Evolutionary conservation across 2,888 invertebrate genomes (phyloP).

Genomic region (Trisateles emortualis): DNA sequence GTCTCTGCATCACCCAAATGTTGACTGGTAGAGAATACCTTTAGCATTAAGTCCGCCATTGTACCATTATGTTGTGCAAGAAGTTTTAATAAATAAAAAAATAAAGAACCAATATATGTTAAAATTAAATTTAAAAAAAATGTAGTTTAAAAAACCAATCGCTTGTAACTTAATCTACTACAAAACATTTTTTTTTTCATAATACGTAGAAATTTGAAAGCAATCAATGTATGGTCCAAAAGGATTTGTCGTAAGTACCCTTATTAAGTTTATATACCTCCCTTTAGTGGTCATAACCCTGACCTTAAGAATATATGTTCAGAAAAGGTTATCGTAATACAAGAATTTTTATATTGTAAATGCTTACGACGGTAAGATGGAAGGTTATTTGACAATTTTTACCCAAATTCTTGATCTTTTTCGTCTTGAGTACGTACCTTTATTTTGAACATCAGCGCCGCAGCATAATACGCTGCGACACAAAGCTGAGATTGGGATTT

Average conservation of each 20-base stretch:
- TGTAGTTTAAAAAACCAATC: neutral
- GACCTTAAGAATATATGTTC: conserved; percentile 16
- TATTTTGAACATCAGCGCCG: too few relatives aligned
- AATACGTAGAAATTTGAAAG: conserved; percentile 52
- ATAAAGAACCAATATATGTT: too few relatives aligned
- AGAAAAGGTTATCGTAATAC: conserved; percentile 13
- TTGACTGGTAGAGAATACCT: too few relatives aligned
- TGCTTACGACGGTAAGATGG: neutral
- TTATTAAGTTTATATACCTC: conserved; percentile 49
- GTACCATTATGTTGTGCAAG: too few relatives aligned
- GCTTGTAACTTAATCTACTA: conserved; percentile 19
- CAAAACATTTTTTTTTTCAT: conserved; percentile 61
- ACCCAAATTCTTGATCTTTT: neutral
- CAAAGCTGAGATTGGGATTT: too few relatives aligned
- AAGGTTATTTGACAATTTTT: neutral
- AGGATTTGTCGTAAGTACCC: conserved; percentile 30
- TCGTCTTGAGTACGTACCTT: conserved; percentile 8
- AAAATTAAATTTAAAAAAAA: too few relatives aligned
- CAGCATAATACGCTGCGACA: too few relatives aligned
- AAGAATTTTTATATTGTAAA: conserved; percentile 6
- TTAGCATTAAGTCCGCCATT: too few relatives aligned
- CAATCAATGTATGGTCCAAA: conserved; percentile 53
- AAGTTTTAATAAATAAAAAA: too few relatives aligned
- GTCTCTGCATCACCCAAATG: too few relatives aligned
- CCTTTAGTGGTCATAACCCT: conserved; percentile 15